These are phyloP conservation scores for Mythimna albipuncta DNA, from an alignment of 2,888 invertebrate genomes.

Conservation along the genomic window DNA sequence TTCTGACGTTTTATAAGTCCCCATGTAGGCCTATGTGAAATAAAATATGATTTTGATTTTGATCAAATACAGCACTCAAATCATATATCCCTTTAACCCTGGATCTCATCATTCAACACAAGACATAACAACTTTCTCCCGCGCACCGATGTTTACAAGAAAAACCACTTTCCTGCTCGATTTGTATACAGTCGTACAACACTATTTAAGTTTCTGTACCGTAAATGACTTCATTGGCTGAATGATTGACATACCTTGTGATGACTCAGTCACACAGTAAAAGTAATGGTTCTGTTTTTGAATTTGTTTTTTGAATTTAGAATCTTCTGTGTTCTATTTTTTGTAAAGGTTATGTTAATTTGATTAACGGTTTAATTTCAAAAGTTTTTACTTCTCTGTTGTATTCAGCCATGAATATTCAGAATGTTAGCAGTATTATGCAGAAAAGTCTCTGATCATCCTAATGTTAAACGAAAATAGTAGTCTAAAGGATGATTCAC, in stretches of 20 bases:
- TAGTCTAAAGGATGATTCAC: no score
- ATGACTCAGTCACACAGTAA: constrained; percentile 36
- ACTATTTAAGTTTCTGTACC: constrained; percentile 60
- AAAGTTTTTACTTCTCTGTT: background rate
- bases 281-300: constrained; percentile 27
- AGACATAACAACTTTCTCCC: constrained; percentile 57
- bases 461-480: no score
- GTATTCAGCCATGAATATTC: background rate
- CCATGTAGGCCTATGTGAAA: no score
- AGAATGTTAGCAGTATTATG: background rate
- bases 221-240: constrained; percentile 48
- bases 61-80: background rate
- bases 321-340: constrained; percentile 4
- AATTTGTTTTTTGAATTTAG: constrained; percentile 20
- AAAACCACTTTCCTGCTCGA: constrained; percentile 63
- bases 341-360: constrained; percentile 12
- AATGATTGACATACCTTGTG: constrained; percentile 31
- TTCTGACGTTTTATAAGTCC: no score
- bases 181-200: constrained; percentile 37
- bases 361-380: background rate
- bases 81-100: constrained; percentile 24
- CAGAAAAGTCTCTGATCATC: no score
- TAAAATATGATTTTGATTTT: no score
- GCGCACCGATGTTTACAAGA: constrained; percentile 58
- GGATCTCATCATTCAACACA: constrained; percentile 36